These are phyloP conservation scores for Eupsilia transversa DNA, from an alignment of 2,888 invertebrate species.

Conservation along the genomic window DNA sequence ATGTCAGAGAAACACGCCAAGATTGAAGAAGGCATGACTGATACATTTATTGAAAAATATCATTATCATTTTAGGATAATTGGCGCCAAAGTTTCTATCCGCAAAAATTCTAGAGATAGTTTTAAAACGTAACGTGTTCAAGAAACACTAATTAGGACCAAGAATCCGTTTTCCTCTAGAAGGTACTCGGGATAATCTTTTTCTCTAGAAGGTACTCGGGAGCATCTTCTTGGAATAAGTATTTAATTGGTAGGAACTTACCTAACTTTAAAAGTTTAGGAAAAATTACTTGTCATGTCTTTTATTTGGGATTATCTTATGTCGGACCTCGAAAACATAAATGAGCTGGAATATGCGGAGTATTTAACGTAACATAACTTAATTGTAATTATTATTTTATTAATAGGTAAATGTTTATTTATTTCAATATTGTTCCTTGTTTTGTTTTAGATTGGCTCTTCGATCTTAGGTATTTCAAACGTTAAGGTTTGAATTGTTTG, in stretches of 20 bases:
- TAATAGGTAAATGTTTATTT: slow-evolving; percentile 40
- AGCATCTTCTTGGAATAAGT: too few species aligned
- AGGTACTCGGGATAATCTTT: neutral
- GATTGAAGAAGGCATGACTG: slow-evolving; percentile 30
- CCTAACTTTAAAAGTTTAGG: neutral
- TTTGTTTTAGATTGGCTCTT: slow-evolving; percentile 28
- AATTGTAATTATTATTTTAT: slow-evolving; percentile 21
- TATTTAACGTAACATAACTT: neutral
- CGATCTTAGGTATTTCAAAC: neutral
- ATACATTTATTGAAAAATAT: slow-evolving; percentile 24
- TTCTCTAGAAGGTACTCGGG: neutral
- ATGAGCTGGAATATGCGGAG: neutral
- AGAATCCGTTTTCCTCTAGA: neutral
- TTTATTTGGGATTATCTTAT: neutral
- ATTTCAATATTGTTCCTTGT: slow-evolving; percentile 42
- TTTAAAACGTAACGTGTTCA: neutral
- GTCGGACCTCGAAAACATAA: neutral
- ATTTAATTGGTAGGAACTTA: neutral
- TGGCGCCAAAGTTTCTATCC: slow-evolving; percentile 46
- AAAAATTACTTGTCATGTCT: slow-evolving; percentile 13
- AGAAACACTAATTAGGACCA: neutral
- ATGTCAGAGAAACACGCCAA: slow-evolving; percentile 1
- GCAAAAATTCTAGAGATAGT: slow-evolving; percentile 25
- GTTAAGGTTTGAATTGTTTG: neutral
- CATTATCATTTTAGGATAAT: slow-evolving; percentile 10